These are phyloP conservation scores for Arctopsyche grandis DNA, from an alignment of 1,140 invertebrate species.

Conservation along the genomic window DNA sequence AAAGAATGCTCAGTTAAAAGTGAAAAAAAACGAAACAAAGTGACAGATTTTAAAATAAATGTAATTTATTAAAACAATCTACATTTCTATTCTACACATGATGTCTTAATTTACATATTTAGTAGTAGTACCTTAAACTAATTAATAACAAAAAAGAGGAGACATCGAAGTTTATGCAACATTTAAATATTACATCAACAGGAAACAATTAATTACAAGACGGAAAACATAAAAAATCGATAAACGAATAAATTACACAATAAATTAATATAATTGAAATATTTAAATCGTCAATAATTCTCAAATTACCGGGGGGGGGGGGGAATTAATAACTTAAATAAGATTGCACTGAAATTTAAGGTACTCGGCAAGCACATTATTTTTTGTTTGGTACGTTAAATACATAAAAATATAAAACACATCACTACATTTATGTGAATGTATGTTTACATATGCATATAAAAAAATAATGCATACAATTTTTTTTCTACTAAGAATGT, in stretches of 20 bases:
- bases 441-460: slow-evolving; percentile 5
- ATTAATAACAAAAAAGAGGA: background rate
- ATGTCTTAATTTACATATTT: slow-evolving; percentile 27
- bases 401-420: slow-evolving; percentile 2
- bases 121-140: slow-evolving; percentile 24
- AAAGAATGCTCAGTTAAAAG: background rate
- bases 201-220: background rate
- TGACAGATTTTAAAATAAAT: slow-evolving; percentile 18
- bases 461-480: slow-evolving; percentile 25
- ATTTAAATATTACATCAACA: background rate
- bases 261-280: background rate
- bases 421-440: background rate
- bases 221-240: background rate
- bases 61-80: slow-evolving; percentile 34
- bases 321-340: too few species aligned
- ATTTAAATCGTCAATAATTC: background rate
- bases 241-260: background rate
- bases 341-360: background rate
- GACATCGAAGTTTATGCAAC: background rate
- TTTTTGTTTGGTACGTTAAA: background rate
- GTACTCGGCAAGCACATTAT: background rate
- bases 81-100: slow-evolving; percentile 35
- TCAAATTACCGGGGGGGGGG: too few species aligned
- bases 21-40: background rate
- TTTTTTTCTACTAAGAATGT: slow-evolving; percentile 6